These are phyloP conservation scores for Catocala sponsa DNA, from an alignment of 2,888 invertebrate species.

Conservation along the genomic window DNA sequence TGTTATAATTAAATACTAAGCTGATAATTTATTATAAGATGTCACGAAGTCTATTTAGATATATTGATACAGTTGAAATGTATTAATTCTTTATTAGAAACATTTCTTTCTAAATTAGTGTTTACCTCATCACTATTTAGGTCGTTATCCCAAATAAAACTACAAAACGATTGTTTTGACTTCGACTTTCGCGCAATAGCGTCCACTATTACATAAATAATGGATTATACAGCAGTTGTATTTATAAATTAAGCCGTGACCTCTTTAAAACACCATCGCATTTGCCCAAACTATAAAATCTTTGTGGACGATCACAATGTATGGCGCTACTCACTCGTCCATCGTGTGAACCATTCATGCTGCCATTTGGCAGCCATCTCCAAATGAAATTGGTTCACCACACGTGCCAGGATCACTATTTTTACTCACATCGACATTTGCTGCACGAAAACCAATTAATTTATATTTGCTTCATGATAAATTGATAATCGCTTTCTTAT, in stretches of 20 bases:
- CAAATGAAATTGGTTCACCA: constrained; percentile 60
- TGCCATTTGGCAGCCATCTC: constrained; percentile 65
- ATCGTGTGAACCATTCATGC: constrained; percentile 51
- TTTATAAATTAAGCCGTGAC: constrained; percentile 24
- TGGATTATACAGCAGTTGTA: background rate
- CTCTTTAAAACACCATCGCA: constrained; percentile 15
- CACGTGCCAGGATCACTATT: constrained; percentile 60
- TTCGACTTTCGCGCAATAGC: no score
- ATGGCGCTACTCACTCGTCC: constrained; percentile 21
- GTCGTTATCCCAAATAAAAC: no score
- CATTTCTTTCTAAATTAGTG: no score
- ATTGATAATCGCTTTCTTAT: constrained; percentile 47
- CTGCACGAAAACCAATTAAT: constrained; percentile 37
- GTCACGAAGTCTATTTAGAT: no score
- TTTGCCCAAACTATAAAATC: constrained; percentile 22
- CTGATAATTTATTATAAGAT: no score
- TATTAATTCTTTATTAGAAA: no score
- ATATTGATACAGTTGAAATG: no score
- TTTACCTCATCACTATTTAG: no score
- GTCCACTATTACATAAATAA: background rate
- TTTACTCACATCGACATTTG: constrained; percentile 57
- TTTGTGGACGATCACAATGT: constrained; percentile 42
- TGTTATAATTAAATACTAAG: no score
- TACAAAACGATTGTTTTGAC: no score
- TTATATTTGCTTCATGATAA: constrained; percentile 42